These are phyloP conservation scores for Lophius piscatorius DNA, from an alignment of 2,113 vertebrate genomes.

Conservation along the genomic window DNA sequence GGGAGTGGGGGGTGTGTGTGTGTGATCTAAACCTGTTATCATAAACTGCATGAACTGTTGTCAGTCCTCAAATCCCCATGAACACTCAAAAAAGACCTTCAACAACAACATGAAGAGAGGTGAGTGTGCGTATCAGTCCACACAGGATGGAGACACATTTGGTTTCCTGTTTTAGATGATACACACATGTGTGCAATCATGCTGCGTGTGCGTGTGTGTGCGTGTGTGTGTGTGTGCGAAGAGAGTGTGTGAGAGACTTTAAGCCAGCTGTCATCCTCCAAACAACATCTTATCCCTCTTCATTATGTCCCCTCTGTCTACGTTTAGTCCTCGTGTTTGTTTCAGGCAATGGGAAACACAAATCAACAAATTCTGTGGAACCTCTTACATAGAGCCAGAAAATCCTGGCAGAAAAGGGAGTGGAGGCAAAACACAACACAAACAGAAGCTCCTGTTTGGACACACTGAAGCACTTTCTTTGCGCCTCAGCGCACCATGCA, in stretches of 20 bases:
- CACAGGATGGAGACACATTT: not conserved
- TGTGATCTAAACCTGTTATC: too few species aligned
- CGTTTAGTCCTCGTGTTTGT: slow-evolving; percentile 44
- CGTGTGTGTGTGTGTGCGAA: slow-evolving; percentile 3
- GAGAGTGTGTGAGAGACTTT: slow-evolving; percentile 11
- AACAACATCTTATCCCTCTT: slow-evolving; percentile 40
- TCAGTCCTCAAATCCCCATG: slow-evolving; percentile 31
- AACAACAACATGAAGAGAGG: slow-evolving; percentile 2
- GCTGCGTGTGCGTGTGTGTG: slow-evolving; percentile 13
- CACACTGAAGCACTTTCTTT: too few species aligned
- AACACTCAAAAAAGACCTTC: slow-evolving; percentile 25
- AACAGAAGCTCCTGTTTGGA: too few species aligned
- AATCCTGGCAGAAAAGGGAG: slow-evolving; percentile 32
- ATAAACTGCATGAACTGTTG: slow-evolving; percentile 19
- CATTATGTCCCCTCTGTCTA: slow-evolving; percentile 31
- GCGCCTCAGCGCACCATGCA: too few species aligned
- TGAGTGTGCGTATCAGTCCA: slow-evolving; percentile 6
- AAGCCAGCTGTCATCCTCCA: slow-evolving; percentile 23
- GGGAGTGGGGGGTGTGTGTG: too few species aligned
- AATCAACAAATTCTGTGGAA: slow-evolving; percentile 62
- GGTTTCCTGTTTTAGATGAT: slow-evolving; percentile 2
- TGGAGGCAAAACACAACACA: slow-evolving; percentile 29
- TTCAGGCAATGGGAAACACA: slow-evolving; percentile 46
- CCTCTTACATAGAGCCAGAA: slow-evolving; percentile 67
- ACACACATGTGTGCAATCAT: slow-evolving; percentile 20